Conservation (phyloP, 2,888 invertebrate species). For the Himalopsyche anomala region DNA sequence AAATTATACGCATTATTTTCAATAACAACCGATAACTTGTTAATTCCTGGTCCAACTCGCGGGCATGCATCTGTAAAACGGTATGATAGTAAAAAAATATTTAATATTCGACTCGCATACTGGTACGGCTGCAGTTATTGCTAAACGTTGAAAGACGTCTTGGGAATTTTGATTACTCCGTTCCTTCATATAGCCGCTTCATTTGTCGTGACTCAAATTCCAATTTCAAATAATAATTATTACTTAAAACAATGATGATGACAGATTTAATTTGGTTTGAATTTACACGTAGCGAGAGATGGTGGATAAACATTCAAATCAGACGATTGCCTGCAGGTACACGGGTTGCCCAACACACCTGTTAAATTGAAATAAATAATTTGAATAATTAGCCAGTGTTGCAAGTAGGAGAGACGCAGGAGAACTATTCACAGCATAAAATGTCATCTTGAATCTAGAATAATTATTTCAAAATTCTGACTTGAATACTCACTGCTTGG, state of each 20-base stretch:
- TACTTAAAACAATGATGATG: neutral
- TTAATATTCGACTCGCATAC: neutral
- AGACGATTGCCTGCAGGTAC: neutral
- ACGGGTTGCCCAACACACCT: neutral
- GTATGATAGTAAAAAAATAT: neutral
- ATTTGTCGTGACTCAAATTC: constrained; percentile 31
- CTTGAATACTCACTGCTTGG: too few relatives aligned
- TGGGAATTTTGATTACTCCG: neutral
- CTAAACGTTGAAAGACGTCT: constrained; percentile 32
- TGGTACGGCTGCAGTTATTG: constrained; percentile 4
- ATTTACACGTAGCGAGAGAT: neutral
- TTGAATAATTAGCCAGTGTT: neutral
- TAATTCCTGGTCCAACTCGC: too few relatives aligned
- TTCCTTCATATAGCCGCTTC: constrained; percentile 31
- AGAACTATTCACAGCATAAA: too few relatives aligned
- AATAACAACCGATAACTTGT: too few relatives aligned
- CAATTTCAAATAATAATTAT: constrained; percentile 24
- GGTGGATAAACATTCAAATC: neutral
- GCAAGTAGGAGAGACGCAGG: too few relatives aligned
- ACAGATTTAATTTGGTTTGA: constrained; percentile 14
- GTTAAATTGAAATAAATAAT: constrained; percentile 23
- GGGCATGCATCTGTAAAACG: too few relatives aligned
- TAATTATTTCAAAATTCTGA: too few relatives aligned
- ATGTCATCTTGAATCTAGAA: too few relatives aligned
- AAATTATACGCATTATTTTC: too few relatives aligned